These are phyloP conservation scores for Eulithis prunata DNA, from an alignment of 2,888 invertebrate species.

Conservation along the genomic window DNA sequence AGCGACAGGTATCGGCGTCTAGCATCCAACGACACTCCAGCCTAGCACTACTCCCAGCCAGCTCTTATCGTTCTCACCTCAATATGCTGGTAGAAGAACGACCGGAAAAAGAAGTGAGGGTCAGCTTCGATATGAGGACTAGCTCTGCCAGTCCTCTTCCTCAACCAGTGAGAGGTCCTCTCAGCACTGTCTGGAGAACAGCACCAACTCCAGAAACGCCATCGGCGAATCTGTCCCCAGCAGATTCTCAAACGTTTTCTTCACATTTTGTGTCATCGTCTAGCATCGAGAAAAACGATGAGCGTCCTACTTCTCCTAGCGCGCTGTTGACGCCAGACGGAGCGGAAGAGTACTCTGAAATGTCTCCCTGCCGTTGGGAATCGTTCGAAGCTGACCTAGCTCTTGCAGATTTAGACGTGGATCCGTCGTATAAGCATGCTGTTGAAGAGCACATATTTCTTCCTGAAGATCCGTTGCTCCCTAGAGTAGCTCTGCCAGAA, in stretches of 20 bases:
- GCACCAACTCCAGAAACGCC: slow-evolving; percentile 87
- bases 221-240: slow-evolving; percentile 86
- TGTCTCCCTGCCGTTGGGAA: slow-evolving; percentile 85
- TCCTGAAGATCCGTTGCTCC: slow-evolving; percentile 84
- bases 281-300: slow-evolving; percentile 76
- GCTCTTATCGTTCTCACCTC: slow-evolving; percentile 78
- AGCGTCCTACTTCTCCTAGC: slow-evolving; percentile 81
- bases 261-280: slow-evolving; percentile 85
- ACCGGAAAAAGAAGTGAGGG: slow-evolving; percentile 76
- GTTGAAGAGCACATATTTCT: slow-evolving; percentile 86
- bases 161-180: slow-evolving; percentile 72
- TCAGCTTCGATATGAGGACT: slow-evolving; percentile 75
- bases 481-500: slow-evolving; percentile 79
- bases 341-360: slow-evolving; percentile 72
- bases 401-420: slow-evolving; percentile 85
- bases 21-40: slow-evolving; percentile 79
- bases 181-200: slow-evolving; percentile 76
- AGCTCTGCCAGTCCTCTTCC: slow-evolving; percentile 66
- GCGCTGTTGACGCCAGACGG: slow-evolving; percentile 85
- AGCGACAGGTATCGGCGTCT: slow-evolving; percentile 86
- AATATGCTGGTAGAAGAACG: slow-evolving; percentile 80
- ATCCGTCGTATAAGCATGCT: slow-evolving; percentile 86
- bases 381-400: slow-evolving; percentile 86
- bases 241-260: slow-evolving; percentile 85
- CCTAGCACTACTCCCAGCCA: slow-evolving; percentile 76